Evolutionary conservation across 1,140 invertebrate genomes (phyloP), one percentile per base, ranked within the genome.

Genomic region (Halyomorpha halys): DNA sequence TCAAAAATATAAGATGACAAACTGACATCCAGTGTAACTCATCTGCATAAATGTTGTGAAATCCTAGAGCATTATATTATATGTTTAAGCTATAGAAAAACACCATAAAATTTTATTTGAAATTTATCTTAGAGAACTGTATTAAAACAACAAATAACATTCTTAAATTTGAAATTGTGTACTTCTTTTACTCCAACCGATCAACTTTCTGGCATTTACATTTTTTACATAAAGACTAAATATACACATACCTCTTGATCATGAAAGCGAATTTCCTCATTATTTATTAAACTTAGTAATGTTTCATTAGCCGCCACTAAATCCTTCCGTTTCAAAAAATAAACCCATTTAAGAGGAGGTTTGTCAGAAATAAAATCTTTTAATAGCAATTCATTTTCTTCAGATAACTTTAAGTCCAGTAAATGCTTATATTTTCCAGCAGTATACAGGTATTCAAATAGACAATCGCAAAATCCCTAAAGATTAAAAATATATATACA

Each of bases 161-260:
- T n/a, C 27, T 30, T 4, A 30, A 30, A 8, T 8, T 30, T 30
- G 27, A 30, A 30, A 30, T 30, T 30, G 3, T n/a, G n/a, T n/a
- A n/a, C n/a, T n/a, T n/a, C n/a, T n/a, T n/a, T n/a, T n/a, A n/a
- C n/a, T n/a, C n/a, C n/a, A n/a, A n/a, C n/a, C n/a, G n/a, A n/a
- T n/a, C n/a, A n/a, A n/a, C n/a, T n/a, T n/a, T n/a, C n/a, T n/a
- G n/a, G n/a, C 27, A 30, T 30, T 4, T 30, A 30, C 27, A 30
- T 30, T 4, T 30, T 4, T 30, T 30, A 30, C 45, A n/a, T 47
- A 47, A 47, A 19, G n/a, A 16, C n/a, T 9, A 49, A 13, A 49
- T 49, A 56, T 23, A 23, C 1, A 15, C 9, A 56, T 56, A 56
- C 53, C 53, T 56, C 53, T 25, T 56, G 53, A 23, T 21, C 23